Base-by-base conservation (phyloP, 2,888 invertebrate genomes). In the Lamellibrachia satsuma region DNA sequence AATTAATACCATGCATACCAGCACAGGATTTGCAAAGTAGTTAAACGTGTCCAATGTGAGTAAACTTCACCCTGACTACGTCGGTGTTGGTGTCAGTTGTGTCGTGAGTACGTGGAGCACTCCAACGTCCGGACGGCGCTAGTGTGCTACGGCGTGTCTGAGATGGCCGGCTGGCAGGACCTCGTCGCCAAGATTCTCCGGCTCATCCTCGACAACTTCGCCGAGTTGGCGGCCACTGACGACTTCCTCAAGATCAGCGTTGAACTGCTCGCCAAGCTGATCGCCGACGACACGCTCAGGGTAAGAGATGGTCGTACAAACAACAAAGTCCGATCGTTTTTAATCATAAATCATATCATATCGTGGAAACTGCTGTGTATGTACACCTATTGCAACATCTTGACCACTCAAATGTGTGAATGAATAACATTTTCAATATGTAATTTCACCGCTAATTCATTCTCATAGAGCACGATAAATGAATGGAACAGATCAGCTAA, bases 41-140 rank as follows among this genome's bases (percentile, higher is more conserved):
- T 55, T 9, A 55, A 55, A 55, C 55, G 55, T 55, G 55, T 9
- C 55, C 55, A 9, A 55, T 9, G 55, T 55, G 9, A 7, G 9
- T 55, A 55, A 9, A 55, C 55, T 9, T 55, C 55, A 3, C 8
- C 9, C 3, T 75, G 75, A 22, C 75, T 7, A 55, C 75, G 75
- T 75, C 22, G 15, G 75, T 75, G 75, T 75, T 39, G 55, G 1
- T 55, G 8, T 75, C 91, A 91, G 91, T 52, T 91, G 57, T 91
- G 91, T 52, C 52, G 91, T 3, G 91, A 91, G 57, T 91, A 55
- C 52, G 91, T 91, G 15, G 52, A 91, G 57, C 91, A 91, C 57
- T 91, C 91, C 9, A 91, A 91, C 91, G 27, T 91, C 57, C 91
- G 91, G n/a, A 91, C 91, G n/a, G 91, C 91, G 55, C 22, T 91